Evolutionary conservation across 1,140 invertebrate species (phyloP), one percentile per base, ranked within the genome.

Genomic region (Drosophila repletoides): DNA sequence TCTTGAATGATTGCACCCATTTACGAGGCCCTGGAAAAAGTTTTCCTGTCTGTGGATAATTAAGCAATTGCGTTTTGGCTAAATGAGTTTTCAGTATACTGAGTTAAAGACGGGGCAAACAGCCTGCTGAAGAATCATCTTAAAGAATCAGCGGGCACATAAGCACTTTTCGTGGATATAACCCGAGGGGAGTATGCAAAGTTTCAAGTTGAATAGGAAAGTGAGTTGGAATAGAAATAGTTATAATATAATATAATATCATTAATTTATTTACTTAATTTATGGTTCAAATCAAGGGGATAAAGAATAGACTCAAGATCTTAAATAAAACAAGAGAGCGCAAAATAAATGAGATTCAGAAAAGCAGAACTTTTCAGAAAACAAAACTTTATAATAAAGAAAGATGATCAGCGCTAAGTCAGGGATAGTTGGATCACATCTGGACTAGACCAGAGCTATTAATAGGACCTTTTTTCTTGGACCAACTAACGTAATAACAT

Each of bases 21-120:
- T 83, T 73, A 67, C 59, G 59, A 40, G 38, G 22, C 60, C 49
- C 43, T 65, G 52, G 26, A 22, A 51, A 77, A 77, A 77, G 52
- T 72, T 71, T 40, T 28, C 40, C 71, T 77, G 61, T 71, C 70
- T 68, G 70, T 83, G 60, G 61, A 77, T 84, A 84, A 83, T 84
- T 84, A 83, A 83, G 70, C 71, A 84, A 84, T 84, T 83, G 79
- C 73, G 79, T 76, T 76, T 56, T 55, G 74, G 56, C 72, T 61
- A 83, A 83, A 83, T 83, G 77, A 76, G 77, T 81, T 83, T 83
- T 51, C 38, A 59, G 46, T 74, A 45, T 49, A 46, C 24, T 45
- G 21, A 19, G 29, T 26, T 2, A 15, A 1, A 2, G 14, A 15
- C 2, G 31, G n/a, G 9, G n/a, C n/a, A n/a, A n/a, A n/a, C n/a